Base-by-base conservation (phyloP, 2,113 vertebrate species). In the Grallaria varia region DNA sequence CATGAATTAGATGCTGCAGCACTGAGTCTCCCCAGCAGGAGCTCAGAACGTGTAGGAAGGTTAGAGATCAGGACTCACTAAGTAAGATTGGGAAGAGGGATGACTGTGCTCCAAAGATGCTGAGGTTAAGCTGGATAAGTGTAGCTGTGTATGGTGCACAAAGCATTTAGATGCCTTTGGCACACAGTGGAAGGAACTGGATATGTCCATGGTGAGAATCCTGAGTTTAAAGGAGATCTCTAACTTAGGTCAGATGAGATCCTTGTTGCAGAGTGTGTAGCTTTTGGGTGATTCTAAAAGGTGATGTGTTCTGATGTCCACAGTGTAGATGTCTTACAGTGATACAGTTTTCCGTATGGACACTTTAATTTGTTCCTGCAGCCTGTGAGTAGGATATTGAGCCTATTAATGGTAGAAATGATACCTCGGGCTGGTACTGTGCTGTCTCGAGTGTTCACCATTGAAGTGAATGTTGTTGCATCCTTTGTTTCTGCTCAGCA, bases 331-430 rank as follows among this genome's bases (percentile, higher is more conserved):
- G 14, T 27, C 21, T 71, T 39, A 45, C 1, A 1, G 31, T 42
- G 47, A 49, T 40, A 33, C 0, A 0, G 64, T 35, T 60, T 72
- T 59, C 39, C 20, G 10, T 20, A n/a, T 0, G 1, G 12, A 35
- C 16, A 21, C 8, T 78, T 67, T 55, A 33, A 50, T 88, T 87
- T 84, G 31, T 55, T 90, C 1, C 1, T 1, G 1, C 59, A 50
- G 56, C 35, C 30, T 64, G 5, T 47, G 30, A 67, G 21, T 66
- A 82, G 33, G 25, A 12, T 67, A 21, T 63, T 58, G 14, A 23
- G 30, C 31, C 11, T 22, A 17, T 25, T 52, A 35, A 16, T 56
- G 40, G 37, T 30, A 55, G 66, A 85, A 75, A 14, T 55, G 10
- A 33, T 30, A 42, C 31, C 52, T 84, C 56, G 80, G 58, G 10